Evolutionary conservation across 1,140 invertebrate species (phyloP).

Genomic region (Daktulosphaira vitifoliae): DNA sequence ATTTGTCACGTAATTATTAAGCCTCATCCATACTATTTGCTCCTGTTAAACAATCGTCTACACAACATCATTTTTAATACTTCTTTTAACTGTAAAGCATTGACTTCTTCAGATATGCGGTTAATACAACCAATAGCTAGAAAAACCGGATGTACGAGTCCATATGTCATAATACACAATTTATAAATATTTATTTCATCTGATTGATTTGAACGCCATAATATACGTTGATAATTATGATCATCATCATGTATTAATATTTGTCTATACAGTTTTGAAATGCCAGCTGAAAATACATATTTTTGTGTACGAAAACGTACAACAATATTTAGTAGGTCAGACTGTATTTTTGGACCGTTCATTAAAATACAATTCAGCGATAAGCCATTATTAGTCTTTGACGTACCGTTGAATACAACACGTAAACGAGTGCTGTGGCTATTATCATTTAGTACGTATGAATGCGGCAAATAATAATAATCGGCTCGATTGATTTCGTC

Average conservation of each 20-base stretch:
- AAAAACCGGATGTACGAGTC: not conserved
- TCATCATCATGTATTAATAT: conserved; percentile 15
- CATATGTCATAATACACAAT: conserved; percentile 32
- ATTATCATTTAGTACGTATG: conserved; percentile 30
- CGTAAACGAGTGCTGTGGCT: conserved; percentile 34
- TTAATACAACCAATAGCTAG: conserved; percentile 12
- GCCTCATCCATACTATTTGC: not conserved
- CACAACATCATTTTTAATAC: conserved; percentile 22
- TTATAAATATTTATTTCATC: conserved; percentile 27
- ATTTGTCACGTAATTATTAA: not conserved
- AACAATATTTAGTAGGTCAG: conserved; percentile 34
- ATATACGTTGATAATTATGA: conserved; percentile 23
- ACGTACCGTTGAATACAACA: conserved; percentile 36
- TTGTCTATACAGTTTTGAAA: conserved; percentile 37
- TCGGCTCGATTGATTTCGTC: too few relatives aligned
- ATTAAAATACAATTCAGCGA: conserved; percentile 37
- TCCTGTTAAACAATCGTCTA: conserved; percentile 33
- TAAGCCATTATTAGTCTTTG: conserved; percentile 22
- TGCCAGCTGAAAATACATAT: conserved; percentile 37
- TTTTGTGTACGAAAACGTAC: conserved; percentile 34
- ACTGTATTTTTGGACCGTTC: conserved; percentile 34
- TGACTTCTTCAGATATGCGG: conserved; percentile 1
- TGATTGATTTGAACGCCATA: conserved; percentile 23
- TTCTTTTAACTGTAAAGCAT: not conserved
- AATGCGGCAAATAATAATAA: conserved; percentile 34